Percentiles rank a stretch among this genome's conserved stretches.
These are phyloP conservation scores for Acrocephalus scirpaceus DNA, from an alignment of 2,797 vertebrate genomes.

Conservation along the genomic window DNA sequence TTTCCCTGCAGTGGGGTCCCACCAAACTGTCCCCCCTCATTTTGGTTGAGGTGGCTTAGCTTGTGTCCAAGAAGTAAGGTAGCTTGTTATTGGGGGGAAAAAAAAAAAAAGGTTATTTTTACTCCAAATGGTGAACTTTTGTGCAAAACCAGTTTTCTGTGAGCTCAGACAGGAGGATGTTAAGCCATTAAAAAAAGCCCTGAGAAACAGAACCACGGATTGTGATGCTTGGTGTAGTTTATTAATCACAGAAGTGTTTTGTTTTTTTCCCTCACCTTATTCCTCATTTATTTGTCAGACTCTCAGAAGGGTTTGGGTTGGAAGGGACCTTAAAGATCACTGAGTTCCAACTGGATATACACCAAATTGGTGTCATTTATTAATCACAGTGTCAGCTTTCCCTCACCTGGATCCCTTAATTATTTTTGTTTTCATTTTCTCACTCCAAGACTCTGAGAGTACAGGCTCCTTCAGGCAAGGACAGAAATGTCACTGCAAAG, in stretches of 20 bases:
- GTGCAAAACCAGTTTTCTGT: background rate
- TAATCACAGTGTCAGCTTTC: background rate
- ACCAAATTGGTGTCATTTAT: background rate
- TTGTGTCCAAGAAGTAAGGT: background rate
- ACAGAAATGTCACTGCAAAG: background rate
- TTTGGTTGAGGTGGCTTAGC: rapidly evolving
- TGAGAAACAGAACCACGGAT: background rate
- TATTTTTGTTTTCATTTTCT: background rate
- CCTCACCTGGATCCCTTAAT: background rate
- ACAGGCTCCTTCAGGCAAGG: background rate
- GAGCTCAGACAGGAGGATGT: background rate
- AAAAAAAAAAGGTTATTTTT: background rate
- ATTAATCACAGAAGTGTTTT: background rate
- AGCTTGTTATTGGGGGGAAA: background rate
- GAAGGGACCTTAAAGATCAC: background rate
- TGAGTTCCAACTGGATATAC: background rate
- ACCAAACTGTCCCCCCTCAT: rapidly evolving
- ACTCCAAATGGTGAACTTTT: background rate
- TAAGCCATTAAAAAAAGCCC: background rate
- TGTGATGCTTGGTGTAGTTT: background rate
- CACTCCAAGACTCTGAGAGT: background rate
- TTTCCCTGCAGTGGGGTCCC: background rate
- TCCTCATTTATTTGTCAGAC: background rate
- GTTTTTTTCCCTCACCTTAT: background rate
- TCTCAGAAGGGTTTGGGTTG: background rate